phyloP scores from a whole-genome alignment of 1,140 invertebrate genomes.

The Drosophila arawakana region DNA sequence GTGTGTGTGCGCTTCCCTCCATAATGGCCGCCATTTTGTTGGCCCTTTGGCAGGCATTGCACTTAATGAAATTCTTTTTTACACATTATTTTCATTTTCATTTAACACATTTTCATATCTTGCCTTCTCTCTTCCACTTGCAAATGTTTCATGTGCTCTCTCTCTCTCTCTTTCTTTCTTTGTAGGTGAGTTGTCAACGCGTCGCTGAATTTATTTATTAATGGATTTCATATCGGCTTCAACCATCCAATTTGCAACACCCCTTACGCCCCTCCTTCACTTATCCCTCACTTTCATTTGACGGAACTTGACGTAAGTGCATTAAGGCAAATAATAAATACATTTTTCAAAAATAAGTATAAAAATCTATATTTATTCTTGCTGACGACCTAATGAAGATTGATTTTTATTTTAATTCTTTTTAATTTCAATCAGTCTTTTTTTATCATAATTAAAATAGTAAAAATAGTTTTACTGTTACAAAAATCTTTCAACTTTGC shows the following conservation, averaged over 20 bases:
- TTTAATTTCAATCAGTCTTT: constrained; percentile 3
- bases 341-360: not conserved
- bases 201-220: constrained; percentile 71
- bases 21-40: constrained; percentile 71
- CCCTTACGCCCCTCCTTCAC: not conserved
- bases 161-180: constrained; percentile 39
- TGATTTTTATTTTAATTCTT: not conserved
- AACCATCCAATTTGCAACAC: not conserved
- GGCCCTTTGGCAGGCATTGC: constrained; percentile 57
- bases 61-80: constrained; percentile 75
- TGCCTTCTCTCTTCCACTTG: constrained; percentile 16
- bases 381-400: constrained; percentile 36
- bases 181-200: constrained; percentile 72
- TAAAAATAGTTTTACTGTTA: too few relatives aligned
- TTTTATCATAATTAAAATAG: too few relatives aligned
- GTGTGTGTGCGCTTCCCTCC: constrained; percentile 11
- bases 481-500: too few relatives aligned
- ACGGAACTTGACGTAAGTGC: constrained; percentile 50
- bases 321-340: constrained; percentile 37
- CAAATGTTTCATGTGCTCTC: not conserved
- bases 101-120: constrained; percentile 30
- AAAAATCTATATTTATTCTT: not conserved
- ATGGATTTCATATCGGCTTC: constrained; percentile 68
- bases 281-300: not conserved
- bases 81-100: constrained; percentile 32